These are phyloP conservation scores for Sebastes wilsoni DNA, from an alignment of 2,797 vertebrate species.

Conservation along the genomic window DNA sequence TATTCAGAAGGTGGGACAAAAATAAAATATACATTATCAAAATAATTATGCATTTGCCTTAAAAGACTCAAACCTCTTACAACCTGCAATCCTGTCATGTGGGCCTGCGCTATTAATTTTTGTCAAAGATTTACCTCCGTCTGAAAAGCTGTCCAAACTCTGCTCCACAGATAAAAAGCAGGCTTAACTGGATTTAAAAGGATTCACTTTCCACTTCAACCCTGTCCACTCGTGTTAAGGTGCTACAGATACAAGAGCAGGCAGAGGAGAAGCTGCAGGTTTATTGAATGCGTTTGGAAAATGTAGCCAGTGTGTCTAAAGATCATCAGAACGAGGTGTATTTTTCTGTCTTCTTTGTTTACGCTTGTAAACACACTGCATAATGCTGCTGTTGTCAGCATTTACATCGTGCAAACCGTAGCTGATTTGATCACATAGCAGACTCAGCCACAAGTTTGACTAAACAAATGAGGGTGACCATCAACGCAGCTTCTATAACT, in stretches of 20 bases:
- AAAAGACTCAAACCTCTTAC: not conserved
- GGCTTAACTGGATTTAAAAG: not conserved
- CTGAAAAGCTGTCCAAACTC: not conserved
- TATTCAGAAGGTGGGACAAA: not conserved
- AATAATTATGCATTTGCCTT: not conserved
- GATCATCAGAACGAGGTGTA: slow-evolving; percentile 27
- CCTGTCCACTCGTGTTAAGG: not conserved
- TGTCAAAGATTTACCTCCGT: not conserved
- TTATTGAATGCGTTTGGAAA: not conserved
- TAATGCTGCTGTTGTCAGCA: slow-evolving; percentile 35
- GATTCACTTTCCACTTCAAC: not conserved
- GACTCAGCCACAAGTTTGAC: slow-evolving; percentile 43
- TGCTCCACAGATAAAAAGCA: not conserved
- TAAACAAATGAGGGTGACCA: slow-evolving; percentile 58
- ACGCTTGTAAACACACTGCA: slow-evolving; percentile 25
- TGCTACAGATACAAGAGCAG: not conserved
- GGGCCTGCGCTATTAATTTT: not conserved
- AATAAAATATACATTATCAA: not conserved
- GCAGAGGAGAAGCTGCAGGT: not conserved
- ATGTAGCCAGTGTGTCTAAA: not conserved
- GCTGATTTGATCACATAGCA: slow-evolving; percentile 27
- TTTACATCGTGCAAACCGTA: slow-evolving; percentile 50
- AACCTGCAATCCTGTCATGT: not conserved
- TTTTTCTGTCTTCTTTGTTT: slow-evolving; percentile 38
- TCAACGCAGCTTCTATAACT: slow-evolving; percentile 1